These are phyloP conservation scores for Amblyornis subalaris DNA, from an alignment of 2,113 vertebrate species.

Conservation along the genomic window DNA sequence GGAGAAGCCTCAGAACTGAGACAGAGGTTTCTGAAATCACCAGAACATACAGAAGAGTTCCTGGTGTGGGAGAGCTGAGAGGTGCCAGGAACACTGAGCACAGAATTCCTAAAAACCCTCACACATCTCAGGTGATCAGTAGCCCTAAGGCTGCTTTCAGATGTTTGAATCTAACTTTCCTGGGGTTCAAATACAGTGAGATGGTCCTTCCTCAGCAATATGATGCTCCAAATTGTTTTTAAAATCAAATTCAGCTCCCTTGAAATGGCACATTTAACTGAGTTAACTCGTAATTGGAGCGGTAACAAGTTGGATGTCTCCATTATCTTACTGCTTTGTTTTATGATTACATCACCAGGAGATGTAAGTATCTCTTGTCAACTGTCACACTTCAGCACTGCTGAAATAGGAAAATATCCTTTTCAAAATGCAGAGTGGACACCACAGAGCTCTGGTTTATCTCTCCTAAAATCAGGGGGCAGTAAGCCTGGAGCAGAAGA, in stretches of 20 bases:
- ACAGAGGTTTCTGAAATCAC: neutral
- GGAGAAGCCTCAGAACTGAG: neutral
- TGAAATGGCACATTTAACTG: neutral
- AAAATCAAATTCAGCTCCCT: neutral
- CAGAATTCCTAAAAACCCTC: neutral
- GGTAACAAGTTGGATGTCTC: neutral
- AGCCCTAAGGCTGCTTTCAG: neutral
- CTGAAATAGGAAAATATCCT: neutral
- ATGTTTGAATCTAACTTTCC: neutral
- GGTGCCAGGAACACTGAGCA: neutral
- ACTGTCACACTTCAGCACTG: neutral
- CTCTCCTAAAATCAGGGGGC: neutral
- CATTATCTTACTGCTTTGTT: neutral
- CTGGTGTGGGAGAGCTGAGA: neutral
- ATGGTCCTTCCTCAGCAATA: neutral
- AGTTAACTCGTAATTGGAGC: neutral
- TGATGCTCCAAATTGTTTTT: neutral
- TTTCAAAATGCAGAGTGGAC: neutral
- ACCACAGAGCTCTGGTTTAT: neutral
- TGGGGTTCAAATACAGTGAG: neutral
- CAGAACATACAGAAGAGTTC: neutral
- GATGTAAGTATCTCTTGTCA: neutral
- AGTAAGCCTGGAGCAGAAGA: neutral
- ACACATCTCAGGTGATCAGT: neutral
- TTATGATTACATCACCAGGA: neutral